Evolutionary conservation across 2,888 invertebrate genomes (phyloP).

Genomic region (Keiferia lycopersicella): DNA sequence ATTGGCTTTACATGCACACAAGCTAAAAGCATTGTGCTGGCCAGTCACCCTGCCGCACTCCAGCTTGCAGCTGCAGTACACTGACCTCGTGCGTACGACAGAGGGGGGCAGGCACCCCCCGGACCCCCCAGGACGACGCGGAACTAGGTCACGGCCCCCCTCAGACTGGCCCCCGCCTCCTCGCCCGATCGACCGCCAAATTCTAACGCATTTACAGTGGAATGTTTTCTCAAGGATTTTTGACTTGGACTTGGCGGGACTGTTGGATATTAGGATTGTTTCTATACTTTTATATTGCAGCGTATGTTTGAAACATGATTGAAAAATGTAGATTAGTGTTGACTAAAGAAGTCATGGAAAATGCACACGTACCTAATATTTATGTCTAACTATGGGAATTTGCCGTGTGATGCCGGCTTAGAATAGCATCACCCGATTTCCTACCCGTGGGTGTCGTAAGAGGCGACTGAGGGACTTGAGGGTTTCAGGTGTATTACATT

Average conservation of each 20-base stretch:
- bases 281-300: background rate
- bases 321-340: too few relatives aligned
- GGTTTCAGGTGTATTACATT: too few relatives aligned
- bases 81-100: slow-evolving; percentile 78
- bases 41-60: slow-evolving; percentile 72
- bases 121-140: slow-evolving; percentile 22
- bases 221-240: slow-evolving; percentile 34
- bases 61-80: slow-evolving; percentile 79
- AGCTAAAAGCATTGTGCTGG: slow-evolving; percentile 35
- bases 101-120: slow-evolving; percentile 43
- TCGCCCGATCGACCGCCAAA: slow-evolving; percentile 76
- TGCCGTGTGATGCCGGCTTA: too few relatives aligned
- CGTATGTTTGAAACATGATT: background rate
- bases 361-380: too few relatives aligned
- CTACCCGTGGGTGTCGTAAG: too few relatives aligned
- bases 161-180: slow-evolving; percentile 45
- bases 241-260: slow-evolving; percentile 3
- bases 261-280: background rate
- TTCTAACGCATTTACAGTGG: slow-evolving; percentile 61
- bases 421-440: too few relatives aligned
- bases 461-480: too few relatives aligned
- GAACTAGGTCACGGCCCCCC: slow-evolving; percentile 67
- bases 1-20: slow-evolving; percentile 16
- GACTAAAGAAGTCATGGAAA: too few relatives aligned
- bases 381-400: too few relatives aligned